Percentiles rank a stretch among this genome's conserved stretches.
phyloP scores from a whole-genome alignment of 2,797 vertebrate species.

The Selene dorsalis region DNA sequence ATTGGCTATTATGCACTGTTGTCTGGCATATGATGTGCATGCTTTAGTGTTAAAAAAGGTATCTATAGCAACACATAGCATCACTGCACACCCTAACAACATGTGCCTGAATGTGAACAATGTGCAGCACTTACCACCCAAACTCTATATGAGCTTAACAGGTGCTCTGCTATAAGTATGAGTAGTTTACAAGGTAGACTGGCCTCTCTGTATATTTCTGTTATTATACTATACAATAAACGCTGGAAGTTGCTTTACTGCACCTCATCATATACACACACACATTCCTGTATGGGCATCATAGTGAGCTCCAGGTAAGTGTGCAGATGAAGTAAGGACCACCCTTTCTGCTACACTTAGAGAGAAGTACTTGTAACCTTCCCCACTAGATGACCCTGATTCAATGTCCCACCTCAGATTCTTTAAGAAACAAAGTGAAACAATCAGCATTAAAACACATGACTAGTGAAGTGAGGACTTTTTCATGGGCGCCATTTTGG shows the following conservation, averaged over 20 bases:
- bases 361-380: too few species aligned
- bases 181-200: slow-evolving; percentile 7
- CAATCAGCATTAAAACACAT: too few species aligned
- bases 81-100: background rate
- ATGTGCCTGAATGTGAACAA: slow-evolving; percentile 7
- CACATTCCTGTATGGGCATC: too few species aligned
- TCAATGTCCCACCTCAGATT: too few species aligned
- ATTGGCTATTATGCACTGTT: background rate
- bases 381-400: too few species aligned
- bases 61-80: background rate
- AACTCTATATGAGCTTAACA: background rate
- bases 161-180: background rate
- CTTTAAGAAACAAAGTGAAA: too few species aligned
- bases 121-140: background rate
- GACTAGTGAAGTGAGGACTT: too few species aligned
- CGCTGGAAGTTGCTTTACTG: background rate
- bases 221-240: slow-evolving; percentile 25
- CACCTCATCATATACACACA: too few species aligned
- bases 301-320: too few species aligned
- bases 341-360: too few species aligned
- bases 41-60: background rate
- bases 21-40: background rate
- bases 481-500: too few species aligned
- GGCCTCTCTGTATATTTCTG: background rate
- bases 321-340: too few species aligned